These are phyloP conservation scores for Calycopis cecrops DNA, from an alignment of 1,140 invertebrate species.

Conservation along the genomic window DNA sequence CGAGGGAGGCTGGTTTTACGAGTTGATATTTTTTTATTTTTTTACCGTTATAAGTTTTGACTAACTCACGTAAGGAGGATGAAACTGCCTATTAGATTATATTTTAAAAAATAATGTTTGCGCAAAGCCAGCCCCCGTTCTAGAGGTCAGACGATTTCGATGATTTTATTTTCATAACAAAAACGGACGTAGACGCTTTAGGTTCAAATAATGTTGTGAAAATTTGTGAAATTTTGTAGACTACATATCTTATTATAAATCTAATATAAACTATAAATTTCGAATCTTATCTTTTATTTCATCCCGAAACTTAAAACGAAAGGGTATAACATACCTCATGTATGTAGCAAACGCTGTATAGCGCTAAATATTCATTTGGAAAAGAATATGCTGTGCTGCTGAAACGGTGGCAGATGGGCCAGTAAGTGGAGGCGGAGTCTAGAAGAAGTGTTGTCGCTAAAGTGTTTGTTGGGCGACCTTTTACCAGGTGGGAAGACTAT, in stretches of 20 bases:
- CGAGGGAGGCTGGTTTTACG: slow-evolving; percentile 60
- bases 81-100: slow-evolving; percentile 74
- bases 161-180: slow-evolving; percentile 75
- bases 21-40: slow-evolving; percentile 75
- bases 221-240: slow-evolving; percentile 75
- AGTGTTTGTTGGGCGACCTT: too few relatives aligned
- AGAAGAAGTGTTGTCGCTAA: too few relatives aligned
- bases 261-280: slow-evolving; percentile 76
- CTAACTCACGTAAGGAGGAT: slow-evolving; percentile 68
- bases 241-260: slow-evolving; percentile 75
- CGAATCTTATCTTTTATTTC: slow-evolving; percentile 59
- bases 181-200: slow-evolving; percentile 72
- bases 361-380: too few relatives aligned
- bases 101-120: slow-evolving; percentile 73
- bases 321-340: too few relatives aligned
- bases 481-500: too few relatives aligned
- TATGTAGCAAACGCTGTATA: background rate
- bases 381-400: too few relatives aligned
- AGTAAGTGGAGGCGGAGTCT: too few relatives aligned
- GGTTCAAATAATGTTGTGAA: slow-evolving; percentile 75
- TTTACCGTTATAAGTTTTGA: slow-evolving; percentile 75
- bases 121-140: slow-evolving; percentile 64
- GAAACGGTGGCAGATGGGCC: too few relatives aligned
- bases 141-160: slow-evolving; percentile 71
- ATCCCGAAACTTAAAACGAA: background rate